phyloP scores from a whole-genome alignment of 1,140 invertebrate species.

The Lamellibrachia luymesi region DNA sequence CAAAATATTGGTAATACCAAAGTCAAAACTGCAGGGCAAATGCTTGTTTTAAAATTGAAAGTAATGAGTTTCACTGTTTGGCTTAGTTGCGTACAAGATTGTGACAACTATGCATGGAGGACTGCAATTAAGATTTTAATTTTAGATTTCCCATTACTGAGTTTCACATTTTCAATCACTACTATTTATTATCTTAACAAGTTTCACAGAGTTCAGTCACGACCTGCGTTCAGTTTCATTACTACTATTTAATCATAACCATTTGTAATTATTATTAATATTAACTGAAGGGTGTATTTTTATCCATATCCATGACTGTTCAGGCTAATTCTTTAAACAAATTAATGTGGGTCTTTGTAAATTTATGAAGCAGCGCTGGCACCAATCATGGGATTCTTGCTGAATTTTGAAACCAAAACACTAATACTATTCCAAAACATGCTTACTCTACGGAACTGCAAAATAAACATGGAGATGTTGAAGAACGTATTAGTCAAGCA shows the following conservation, averaged over 20 bases:
- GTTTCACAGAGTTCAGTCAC: too few species aligned
- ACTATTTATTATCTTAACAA: too few species aligned
- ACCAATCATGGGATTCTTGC: not conserved
- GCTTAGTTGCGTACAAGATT: not conserved
- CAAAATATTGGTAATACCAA: not conserved
- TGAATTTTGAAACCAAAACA: not conserved
- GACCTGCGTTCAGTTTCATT: too few species aligned
- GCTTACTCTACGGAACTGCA: slow-evolving; percentile 12
- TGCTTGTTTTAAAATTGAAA: not conserved
- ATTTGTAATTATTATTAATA: too few species aligned
- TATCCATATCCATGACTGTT: not conserved
- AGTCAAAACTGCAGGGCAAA: not conserved
- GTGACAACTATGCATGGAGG: not conserved
- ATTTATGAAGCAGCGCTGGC: not conserved
- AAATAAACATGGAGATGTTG: slow-evolving; percentile 24
- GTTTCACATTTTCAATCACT: too few species aligned
- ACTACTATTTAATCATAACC: too few species aligned
- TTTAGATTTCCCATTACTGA: not conserved
- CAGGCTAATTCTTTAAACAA: not conserved
- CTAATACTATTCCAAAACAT: not conserved
- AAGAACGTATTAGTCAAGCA: slow-evolving; percentile 7
- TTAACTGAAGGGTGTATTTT: too few species aligned
- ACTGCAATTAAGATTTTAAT: not conserved
- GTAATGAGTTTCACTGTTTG: not conserved
- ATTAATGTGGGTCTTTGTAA: not conserved